These are phyloP conservation scores for Pseudanteris insignis DNA, from an alignment of 2,888 invertebrate species.

Conservation along the genomic window DNA sequence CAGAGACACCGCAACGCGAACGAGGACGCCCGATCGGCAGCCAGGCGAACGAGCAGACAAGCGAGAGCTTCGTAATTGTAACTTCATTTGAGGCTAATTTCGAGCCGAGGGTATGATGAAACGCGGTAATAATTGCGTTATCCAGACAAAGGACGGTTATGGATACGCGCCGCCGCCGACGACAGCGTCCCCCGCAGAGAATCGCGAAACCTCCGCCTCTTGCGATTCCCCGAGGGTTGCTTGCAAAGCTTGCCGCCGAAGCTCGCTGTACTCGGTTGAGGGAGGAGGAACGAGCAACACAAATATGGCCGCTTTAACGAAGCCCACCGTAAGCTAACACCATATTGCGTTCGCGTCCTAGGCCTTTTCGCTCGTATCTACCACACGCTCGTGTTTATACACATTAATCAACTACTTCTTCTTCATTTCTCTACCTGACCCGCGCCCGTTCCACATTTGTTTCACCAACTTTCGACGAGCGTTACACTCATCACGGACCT, in stretches of 20 bases:
- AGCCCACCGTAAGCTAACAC: conserved; percentile 47
- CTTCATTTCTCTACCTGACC: neutral
- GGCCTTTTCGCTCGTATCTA: conserved; percentile 24
- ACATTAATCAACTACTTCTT: too few species aligned
- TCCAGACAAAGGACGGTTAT: conserved; percentile 66
- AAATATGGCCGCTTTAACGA: conserved; percentile 65
- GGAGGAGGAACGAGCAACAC: conserved; percentile 53
- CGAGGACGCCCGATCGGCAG: conserved; percentile 33
- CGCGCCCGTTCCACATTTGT: too few species aligned
- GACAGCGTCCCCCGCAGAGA: conserved; percentile 50
- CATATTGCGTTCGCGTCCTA: conserved; percentile 30
- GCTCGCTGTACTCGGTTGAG: conserved; percentile 26
- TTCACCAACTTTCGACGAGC: too few species aligned
- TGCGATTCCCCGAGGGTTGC: conserved; percentile 57
- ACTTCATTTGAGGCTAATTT: conserved; percentile 67
- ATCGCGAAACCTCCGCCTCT: conserved; percentile 54
- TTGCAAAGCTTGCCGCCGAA: too few species aligned
- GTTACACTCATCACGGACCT: too few species aligned
- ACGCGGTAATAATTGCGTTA: conserved; percentile 66
- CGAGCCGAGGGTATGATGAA: conserved; percentile 65
- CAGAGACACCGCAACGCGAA: conserved; percentile 27
- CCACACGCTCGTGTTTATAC: too few species aligned
- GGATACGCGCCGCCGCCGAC: conserved; percentile 63
- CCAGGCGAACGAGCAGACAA: too few species aligned
- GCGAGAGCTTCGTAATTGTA: conserved; percentile 62